Evolutionary conservation across 1,140 invertebrate genomes (phyloP), one percentile per base, ranked within the genome.

Genomic region (Manduca sexta): DNA sequence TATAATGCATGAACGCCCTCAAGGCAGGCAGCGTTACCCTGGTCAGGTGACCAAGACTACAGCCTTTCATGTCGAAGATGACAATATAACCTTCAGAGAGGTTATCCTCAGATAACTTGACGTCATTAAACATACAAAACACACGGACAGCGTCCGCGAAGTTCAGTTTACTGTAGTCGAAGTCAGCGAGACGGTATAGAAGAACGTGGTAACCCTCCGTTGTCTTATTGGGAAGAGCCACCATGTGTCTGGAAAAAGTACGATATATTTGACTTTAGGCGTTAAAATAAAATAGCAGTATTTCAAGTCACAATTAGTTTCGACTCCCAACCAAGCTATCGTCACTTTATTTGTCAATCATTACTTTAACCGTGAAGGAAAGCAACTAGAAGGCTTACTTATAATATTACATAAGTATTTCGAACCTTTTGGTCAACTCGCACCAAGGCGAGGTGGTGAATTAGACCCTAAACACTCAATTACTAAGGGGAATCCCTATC

Each of bases 81-180:
- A 91, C 88, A 26, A 91, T 84, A 67, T 91, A 91, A 1, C 90
- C 90, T 14, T 90, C 87, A n/a, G 84, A 84, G 2, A 90, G 74
- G 0, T 88, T 84, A 64, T 91, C 89, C 58, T 91, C 90, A 0
- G 89, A 90, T 14, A 91, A 58, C 33, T 88, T 82, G 18, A 89
- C 73, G 57, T 91, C 90, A 60, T 91, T 91, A 65, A 90, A 90
- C 87, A 91, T 90, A 68, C 90, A 90, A 70, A 92, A 91, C 2
- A 88, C 85, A 3, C 88, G 87, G 4, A 91, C 79, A 0, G 86
- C 87, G 49, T 91, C 89, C 14, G 82, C 83, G 68, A 91, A 91
- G 56, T 87, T 86, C 51, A 91, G 68, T 60, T 90, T 90, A 38
- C 87, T 88, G 33, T 89, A 88, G 63, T 91, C 90, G 14, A 75